Base-by-base conservation (phyloP, 2,888 invertebrate genomes). In the Campaea margaritaria region DNA sequence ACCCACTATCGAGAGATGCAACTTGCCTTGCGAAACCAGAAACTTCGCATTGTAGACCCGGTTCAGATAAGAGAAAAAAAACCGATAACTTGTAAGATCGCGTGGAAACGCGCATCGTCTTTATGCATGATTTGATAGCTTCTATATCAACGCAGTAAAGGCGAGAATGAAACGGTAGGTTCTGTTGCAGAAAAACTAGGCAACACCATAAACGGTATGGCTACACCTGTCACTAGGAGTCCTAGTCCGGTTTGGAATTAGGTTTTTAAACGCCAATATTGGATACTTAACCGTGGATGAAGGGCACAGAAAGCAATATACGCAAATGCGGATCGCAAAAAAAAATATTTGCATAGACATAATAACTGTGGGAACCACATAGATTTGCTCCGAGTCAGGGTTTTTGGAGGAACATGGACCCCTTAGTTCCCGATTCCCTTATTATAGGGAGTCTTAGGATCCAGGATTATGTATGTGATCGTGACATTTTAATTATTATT, bases 1-100 rank as follows among this genome's bases (percentile, higher is more conserved):
- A 72, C 76, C 77, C 74, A 83, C 80, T 83, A 86, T 87, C 81
- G 75, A 80, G 78, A 82, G 84, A 82, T 86, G 84, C 85, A 78
- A 86, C 85, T 87, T 82, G 80, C 81, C 87, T 89, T 86, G 91
- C 39, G 83, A 87, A 91, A 91, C 91, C 91, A 90, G 91, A 91
- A 91, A 88, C 83, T 75, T 79, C 83, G 85, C 84, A 85, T 86
- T 86, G 91, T 88, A 87, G 87, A 90, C 92, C 82, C 86, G 92
- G 89, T 87, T 87, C 78, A 82, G 79, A 77, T 74, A 72, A 76
- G 79, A 78, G 79, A 86, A 84, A 85, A 83, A 79, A 79, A 75
- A 64, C 77, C 82, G 79, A 81, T 79, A 77, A 74, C 70, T 69
- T 76, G 81, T 83, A 82, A 83, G 81, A 86, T 83, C 76, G 85